Base-by-base conservation (phyloP, 2,113 vertebrate species). In the Indicator maculatus region DNA sequence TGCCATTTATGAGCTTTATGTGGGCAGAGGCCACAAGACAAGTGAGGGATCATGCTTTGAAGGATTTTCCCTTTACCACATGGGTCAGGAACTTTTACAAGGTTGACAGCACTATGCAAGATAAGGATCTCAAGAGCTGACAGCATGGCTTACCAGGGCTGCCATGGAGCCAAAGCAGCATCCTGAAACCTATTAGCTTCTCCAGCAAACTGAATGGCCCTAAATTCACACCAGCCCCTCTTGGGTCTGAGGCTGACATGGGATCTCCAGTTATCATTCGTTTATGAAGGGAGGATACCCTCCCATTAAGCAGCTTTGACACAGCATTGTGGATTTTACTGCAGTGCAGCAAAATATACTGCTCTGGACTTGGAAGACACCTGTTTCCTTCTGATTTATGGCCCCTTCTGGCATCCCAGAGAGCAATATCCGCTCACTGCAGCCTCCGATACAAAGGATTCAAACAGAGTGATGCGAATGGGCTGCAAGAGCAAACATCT, bases 381-480 rank as follows among this genome's bases (percentile, higher is more conserved):
- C 95, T 96, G 95, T 38, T 96, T 88, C 24, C 16, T 38, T 84
- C 47, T 91, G 94, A 97, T 96, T 96, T 95, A 97, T 86, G 78
- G 77, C 82, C 19, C 19, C 41, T 84, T 93, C 74, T 77, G 78
- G 91, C 76, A 96, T 83, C 60, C 59, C 82, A 67, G 31, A 79
- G 53, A 96, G 81, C 19, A 77, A 69, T 78, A 91, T 88, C 72
- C 83, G 53, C 55, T 93, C 84, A 65, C 53, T 92, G 80, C 63
- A 88, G 79, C 31, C 63, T 67, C 75, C 71, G 83, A 89, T 30
- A 70, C 0, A 6, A 66, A 77, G 58, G 76, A 95, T 5, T 93
- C 90, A 74, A 86, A 78, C 1, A 66, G 27, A 6, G 55, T 66
- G 58, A 70, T 86, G 64, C 60, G 44, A 91, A 93, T 4, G 12